Conservation (phyloP, 2,888 invertebrate genomes). For the Monoplex corrugatus region DNA sequence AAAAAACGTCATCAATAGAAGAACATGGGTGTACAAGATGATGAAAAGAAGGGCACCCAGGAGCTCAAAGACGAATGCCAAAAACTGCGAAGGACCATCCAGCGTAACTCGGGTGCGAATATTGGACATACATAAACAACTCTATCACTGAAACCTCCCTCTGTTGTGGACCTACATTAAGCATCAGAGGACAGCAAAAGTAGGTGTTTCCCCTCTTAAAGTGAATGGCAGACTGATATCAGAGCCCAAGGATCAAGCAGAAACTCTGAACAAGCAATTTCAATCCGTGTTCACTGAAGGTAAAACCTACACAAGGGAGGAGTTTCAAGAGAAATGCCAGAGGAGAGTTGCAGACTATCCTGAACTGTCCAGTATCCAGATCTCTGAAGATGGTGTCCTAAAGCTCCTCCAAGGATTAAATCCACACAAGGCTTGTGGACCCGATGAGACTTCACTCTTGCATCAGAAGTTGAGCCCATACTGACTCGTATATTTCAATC, state of each 20-base stretch:
- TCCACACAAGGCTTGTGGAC: background rate
- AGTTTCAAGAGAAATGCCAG: background rate
- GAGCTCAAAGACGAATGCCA: background rate
- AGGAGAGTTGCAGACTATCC: background rate
- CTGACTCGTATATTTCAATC: background rate
- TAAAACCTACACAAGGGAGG: background rate
- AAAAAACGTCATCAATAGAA: slow-evolving; percentile 5
- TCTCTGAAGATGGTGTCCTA: background rate
- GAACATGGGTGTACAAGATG: background rate
- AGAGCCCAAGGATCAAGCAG: background rate
- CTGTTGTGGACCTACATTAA: background rate
- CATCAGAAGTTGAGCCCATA: background rate
- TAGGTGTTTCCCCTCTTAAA: background rate
- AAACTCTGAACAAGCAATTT: background rate
- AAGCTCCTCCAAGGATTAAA: background rate
- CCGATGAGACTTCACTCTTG: too few species aligned
- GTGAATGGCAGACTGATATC: background rate
- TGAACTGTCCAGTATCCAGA: background rate
- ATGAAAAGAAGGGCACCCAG: background rate
- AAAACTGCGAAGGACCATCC: background rate
- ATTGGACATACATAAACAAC: background rate
- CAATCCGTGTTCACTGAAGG: background rate
- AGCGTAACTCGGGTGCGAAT: background rate
- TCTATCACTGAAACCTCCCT: background rate
- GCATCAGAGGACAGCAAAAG: background rate